These are phyloP conservation scores for Semaprochilodus insignis DNA, from an alignment of 2,797 vertebrate genomes.

Conservation along the genomic window DNA sequence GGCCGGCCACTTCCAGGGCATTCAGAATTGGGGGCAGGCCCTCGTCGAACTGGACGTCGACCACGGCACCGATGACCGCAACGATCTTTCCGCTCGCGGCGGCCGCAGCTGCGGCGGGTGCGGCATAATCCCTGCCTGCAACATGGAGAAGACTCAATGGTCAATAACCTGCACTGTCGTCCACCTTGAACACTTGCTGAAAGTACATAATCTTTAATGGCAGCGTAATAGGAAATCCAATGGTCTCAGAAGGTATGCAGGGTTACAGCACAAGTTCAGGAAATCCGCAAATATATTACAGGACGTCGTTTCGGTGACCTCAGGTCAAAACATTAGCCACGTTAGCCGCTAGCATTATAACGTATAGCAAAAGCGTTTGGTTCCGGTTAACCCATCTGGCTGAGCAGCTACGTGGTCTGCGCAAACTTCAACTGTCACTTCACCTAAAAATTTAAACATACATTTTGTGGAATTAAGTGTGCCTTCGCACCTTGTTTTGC, in stretches of 20 bases:
- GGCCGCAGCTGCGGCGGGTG: constrained; percentile 79
- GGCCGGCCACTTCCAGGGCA: constrained; percentile 90
- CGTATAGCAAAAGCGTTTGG: not conserved
- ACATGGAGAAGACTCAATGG: not conserved
- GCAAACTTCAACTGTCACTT: too few species aligned
- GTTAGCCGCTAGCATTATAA: not conserved
- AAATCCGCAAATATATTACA: too few species aligned
- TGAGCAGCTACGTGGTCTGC: not conserved
- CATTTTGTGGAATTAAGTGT: not conserved
- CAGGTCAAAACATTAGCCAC: constrained; percentile 35
- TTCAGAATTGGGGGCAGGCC: constrained; percentile 96
- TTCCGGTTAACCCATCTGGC: not conserved
- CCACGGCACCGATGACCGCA: constrained; percentile 95
- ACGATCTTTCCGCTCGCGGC: constrained; percentile 84
- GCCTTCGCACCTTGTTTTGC: not conserved
- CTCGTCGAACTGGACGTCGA: constrained; percentile 97
- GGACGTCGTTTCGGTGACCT: not conserved
- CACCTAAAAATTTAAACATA: not conserved
- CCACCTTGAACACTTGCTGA: not conserved
- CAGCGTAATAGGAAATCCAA: too few species aligned
- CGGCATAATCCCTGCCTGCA: constrained; percentile 90
- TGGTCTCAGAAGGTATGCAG: too few species aligned
- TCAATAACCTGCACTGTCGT: not conserved
- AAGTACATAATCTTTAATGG: not conserved
- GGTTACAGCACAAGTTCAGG: too few species aligned